Evolutionary conservation across 2,113 vertebrate species (phyloP).

Genomic region (Hippocampus abdominalis): DNA sequence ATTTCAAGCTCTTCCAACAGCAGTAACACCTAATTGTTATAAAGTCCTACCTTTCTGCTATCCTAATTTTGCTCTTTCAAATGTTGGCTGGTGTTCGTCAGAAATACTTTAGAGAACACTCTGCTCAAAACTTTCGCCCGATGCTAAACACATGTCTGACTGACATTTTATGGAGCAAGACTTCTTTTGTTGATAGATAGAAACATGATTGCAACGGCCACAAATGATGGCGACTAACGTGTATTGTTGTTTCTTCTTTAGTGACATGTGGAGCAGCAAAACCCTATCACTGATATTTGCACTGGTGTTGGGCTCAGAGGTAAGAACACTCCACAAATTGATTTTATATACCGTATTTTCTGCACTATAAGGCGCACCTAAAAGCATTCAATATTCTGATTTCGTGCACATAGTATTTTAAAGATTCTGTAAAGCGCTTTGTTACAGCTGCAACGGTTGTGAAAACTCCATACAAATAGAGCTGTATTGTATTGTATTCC

Average conservation of each 20-base stretch:
- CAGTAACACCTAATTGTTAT: neutral
- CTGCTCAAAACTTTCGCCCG: slow-evolving; percentile 24
- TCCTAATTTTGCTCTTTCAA: neutral
- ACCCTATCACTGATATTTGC: slow-evolving; percentile 46
- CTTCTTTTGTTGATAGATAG: slow-evolving; percentile 53
- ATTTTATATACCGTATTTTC: too few species aligned
- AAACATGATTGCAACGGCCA: neutral
- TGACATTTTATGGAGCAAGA: slow-evolving; percentile 41
- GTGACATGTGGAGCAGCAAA: slow-evolving; percentile 60
- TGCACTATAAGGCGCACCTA: too few species aligned
- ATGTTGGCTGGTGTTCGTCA: slow-evolving; percentile 20
- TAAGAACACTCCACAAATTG: slow-evolving; percentile 27
- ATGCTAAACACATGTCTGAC: slow-evolving; percentile 45
- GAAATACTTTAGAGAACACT: slow-evolving; percentile 31
- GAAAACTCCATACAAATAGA: too few species aligned
- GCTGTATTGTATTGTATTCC: too few species aligned
- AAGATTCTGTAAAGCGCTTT: too few species aligned
- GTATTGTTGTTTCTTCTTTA: slow-evolving; percentile 28
- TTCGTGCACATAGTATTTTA: too few species aligned
- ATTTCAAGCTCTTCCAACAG: neutral
- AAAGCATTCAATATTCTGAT: too few species aligned
- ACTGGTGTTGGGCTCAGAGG: slow-evolving; percentile 47
- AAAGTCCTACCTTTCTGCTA: neutral
- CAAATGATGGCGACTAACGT: neutral
- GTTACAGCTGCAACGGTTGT: too few species aligned